phyloP scores from a whole-genome alignment of 1,140 invertebrate genomes.

The Pseudomyrmex sp. region DNA sequence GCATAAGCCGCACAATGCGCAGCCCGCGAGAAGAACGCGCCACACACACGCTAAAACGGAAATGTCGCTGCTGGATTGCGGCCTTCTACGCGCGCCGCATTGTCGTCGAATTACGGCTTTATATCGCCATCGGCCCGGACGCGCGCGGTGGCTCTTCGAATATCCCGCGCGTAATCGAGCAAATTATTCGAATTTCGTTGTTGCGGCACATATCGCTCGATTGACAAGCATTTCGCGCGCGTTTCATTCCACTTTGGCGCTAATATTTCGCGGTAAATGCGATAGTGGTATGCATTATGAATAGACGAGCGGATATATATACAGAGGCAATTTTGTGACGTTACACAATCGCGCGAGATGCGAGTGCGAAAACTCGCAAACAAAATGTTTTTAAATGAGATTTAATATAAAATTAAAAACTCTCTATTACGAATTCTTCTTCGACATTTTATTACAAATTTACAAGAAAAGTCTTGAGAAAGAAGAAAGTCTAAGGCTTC shows the following conservation, averaged over 20 bases:
- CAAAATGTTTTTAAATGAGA: too few species aligned
- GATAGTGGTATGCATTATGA: neutral
- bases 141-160: conserved; percentile 10
- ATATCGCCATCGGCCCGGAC: conserved; percentile 26
- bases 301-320: neutral
- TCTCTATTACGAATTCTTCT: too few species aligned
- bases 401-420: too few species aligned
- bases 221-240: neutral
- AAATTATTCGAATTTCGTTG: conserved; percentile 36
- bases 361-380: neutral
- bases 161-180: conserved; percentile 8
- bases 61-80: conserved; percentile 32
- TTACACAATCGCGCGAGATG: neutral
- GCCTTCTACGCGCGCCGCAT: conserved; percentile 45
- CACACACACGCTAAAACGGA: conserved; percentile 31
- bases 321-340: neutral
- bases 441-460: neutral
- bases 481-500: conserved; percentile 1
- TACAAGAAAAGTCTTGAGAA: neutral
- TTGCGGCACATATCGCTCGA: neutral
- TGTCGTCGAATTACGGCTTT: conserved; percentile 50
- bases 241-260: neutral
- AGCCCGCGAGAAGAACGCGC: neutral
- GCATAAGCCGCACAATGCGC: conserved; percentile 29
- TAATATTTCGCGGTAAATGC: neutral